Base-by-base conservation (phyloP, 2,113 vertebrate genomes). In the Apeltes quadracus region DNA sequence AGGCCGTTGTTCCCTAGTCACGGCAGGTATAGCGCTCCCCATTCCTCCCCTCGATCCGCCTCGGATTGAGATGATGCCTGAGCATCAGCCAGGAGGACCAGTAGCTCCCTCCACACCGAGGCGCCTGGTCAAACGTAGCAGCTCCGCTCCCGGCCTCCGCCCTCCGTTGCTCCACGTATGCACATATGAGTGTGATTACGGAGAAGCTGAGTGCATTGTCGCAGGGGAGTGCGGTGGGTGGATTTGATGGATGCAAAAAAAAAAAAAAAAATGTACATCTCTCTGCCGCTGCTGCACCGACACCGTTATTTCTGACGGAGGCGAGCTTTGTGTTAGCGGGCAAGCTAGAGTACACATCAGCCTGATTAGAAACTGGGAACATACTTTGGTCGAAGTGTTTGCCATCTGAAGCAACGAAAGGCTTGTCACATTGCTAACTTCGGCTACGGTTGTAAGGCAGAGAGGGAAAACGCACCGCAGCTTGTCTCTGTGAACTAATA, bases 191-290 rank as follows among this genome's bases (percentile, higher is more conserved):
- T 64, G 71, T 3, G 54, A 54, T 69, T 78, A 23, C 20, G 51
- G 59, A 76, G 61, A 77, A 51, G 61, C 56, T 23, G 61, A 74
- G 53, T 44, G 56, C 51, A 10, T 36, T 71, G 73, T 77, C 16
- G 23, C 57, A 59, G 74, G 82, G 57, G 71, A 32, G 75, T 13
- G 76, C 68, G 68, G 83, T 75, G 64, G 74, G 83, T 53, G 75
- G 46, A 22, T 75, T 68, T 91, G 83, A 91, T 54, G 80, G 85
- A 90, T n/a, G n/a, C n/a, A n/a, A n/a, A n/a, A n/a, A n/a, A n/a
- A n/a, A n/a, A n/a, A n/a, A n/a, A n/a, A n/a, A n/a, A n/a, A n/a
- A n/a, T n/a, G n/a, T n/a, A n/a, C n/a, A n/a, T n/a, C 15, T 71
- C 53, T 44, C 23, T 72, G 66, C 34, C 69, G 11, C 43, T 14